Evolutionary conservation across 2,797 vertebrate genomes (phyloP), one percentile per base, ranked within the genome.

Genomic region (Pteropus rufus): DNA sequence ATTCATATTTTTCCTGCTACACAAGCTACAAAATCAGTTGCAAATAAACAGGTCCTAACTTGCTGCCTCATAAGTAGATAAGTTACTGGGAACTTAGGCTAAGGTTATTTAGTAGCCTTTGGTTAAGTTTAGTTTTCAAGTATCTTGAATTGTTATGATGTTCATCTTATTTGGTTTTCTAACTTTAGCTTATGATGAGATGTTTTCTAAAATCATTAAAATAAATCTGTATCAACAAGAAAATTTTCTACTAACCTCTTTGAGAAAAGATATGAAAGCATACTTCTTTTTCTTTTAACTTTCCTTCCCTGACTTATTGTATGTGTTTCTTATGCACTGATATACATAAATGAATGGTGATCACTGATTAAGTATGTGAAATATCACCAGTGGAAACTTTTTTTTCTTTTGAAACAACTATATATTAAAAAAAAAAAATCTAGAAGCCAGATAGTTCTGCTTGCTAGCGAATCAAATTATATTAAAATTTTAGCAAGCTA

Each of bases 201-300:
- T 75, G 81, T 93, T 93, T 91, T 92, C 39, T 52, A 91, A n/a
- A 95, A 75, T 80, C 18, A 75, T 73, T 93, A 80, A 77, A 82
- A 82, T 73, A 89, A 80, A 70, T 49, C 4, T 85, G 19, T 73
- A 54, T 69, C 26, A 79, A 52, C 0, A 89, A 31, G 26, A 93
- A 11, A 64, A 67, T 56, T 70, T 49, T 85, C 8, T 92, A 36
- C n/a, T 83, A 34, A 83, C 0, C 7, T 62, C 18, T 72, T 92
- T 34, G 67, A 14, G 21, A 41, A 79, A 89, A 86, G 3, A 64
- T 16, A 62, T 1, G 31, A 96, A 84, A 77, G 44, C 31, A 44
- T 18, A n/a, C 1, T 31, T 41, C n/a, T 46, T n/a, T 0, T 34
- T 52, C 44, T 34, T 85, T 60, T 70, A 75, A 86, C 2, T 1